Conservation (phyloP, 1,140 invertebrate genomes). For the Pseudomyrmex cubaensis region DNA sequence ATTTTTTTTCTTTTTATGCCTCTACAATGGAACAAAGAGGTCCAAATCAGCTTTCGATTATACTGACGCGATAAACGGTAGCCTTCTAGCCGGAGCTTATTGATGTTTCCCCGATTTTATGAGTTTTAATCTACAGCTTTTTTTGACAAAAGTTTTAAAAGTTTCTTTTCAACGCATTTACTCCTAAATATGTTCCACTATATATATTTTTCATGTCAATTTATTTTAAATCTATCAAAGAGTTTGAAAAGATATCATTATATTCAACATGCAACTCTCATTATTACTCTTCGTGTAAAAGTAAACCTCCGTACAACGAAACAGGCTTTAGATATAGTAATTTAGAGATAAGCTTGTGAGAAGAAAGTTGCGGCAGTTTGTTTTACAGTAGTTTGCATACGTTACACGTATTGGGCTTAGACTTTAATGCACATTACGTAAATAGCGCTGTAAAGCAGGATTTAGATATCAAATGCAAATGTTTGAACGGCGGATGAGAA, state of each 20-base stretch:
- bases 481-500: background rate
- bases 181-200: background rate
- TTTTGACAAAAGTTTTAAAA: background rate
- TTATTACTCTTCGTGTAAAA: background rate
- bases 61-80: constrained; percentile 15
- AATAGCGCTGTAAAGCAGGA: constrained; percentile 2
- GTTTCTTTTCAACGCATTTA: background rate
- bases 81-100: background rate
- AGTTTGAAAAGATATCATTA: background rate
- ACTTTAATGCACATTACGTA: constrained; percentile 12
- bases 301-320: background rate
- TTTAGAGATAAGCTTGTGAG: background rate
- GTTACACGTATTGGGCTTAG: background rate
- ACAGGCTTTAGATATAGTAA: constrained; percentile 10
- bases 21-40: background rate
- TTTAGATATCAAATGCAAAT: constrained; percentile 15
- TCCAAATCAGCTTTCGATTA: constrained; percentile 16
- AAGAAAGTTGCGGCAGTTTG: background rate
- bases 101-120: background rate
- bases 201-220: background rate
- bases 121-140: constrained; percentile 16
- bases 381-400: background rate
- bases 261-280: background rate
- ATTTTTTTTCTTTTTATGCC: constrained; percentile 14
- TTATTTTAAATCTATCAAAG: background rate